These are phyloP conservation scores for Columba janthina DNA, from an alignment of 2,113 vertebrate species.

Conservation along the genomic window DNA sequence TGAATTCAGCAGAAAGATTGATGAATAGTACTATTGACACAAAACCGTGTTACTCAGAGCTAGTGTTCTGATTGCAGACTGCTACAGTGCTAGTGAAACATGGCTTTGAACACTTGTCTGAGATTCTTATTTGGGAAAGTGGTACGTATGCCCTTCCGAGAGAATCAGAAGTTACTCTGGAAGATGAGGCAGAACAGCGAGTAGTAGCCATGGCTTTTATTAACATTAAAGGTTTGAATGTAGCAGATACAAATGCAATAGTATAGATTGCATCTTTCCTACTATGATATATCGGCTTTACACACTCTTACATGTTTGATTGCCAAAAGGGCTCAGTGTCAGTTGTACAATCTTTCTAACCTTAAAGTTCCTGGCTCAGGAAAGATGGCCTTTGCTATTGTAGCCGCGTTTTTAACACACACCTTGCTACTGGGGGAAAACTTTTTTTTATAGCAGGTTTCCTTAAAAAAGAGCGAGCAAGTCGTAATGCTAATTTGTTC, in stretches of 20 bases:
- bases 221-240: constrained; percentile 17
- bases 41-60: constrained; percentile 37
- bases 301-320: constrained; percentile 46
- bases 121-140: neutral
- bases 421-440: constrained; percentile 38
- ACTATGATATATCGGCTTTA: constrained; percentile 44
- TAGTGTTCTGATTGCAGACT: constrained; percentile 51
- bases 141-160: constrained; percentile 11
- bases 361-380: constrained; percentile 79
- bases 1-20: constrained; percentile 38
- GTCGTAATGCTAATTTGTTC: constrained; percentile 43
- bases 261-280: constrained; percentile 42
- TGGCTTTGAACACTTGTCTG: neutral
- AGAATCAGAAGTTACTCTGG: neutral
- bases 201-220: neutral
- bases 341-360: constrained; percentile 74
- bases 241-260: constrained; percentile 44
- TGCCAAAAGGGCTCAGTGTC: constrained; percentile 80
- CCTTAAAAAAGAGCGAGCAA: constrained; percentile 56
- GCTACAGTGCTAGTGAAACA: constrained; percentile 42
- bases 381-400: constrained; percentile 74
- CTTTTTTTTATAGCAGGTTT: constrained; percentile 56
- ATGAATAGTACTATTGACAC: neutral
- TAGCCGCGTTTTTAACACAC: constrained; percentile 71
- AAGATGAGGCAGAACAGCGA: constrained; percentile 5